Evolutionary conservation across 2,113 vertebrate species (phyloP).

Genomic region (Madoqua kirkii): DNA sequence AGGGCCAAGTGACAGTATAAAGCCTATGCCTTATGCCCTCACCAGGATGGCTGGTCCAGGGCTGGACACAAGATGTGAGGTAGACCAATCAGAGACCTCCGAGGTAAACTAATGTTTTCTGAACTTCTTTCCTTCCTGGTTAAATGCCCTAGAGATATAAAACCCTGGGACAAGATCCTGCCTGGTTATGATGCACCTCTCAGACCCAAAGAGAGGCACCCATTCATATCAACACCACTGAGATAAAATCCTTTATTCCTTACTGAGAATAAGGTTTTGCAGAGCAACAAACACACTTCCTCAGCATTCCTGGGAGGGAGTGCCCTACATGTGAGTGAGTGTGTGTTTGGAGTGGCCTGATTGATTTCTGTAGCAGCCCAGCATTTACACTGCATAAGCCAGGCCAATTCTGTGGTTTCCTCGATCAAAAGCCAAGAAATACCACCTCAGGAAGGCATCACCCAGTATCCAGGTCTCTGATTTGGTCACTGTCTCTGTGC

Average conservation of each 20-base stretch:
- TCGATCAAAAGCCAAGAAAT: neutral
- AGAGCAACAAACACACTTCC: neutral
- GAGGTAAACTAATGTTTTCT: neutral
- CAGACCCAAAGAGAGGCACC: neutral
- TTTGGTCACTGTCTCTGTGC: fast-evolving
- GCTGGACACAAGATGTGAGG: neutral
- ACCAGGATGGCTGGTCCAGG: neutral
- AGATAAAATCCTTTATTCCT: neutral
- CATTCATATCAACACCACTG: neutral
- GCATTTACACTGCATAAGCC: neutral
- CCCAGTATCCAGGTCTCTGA: slow-evolving; percentile 1
- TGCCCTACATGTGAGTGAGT: fast-evolving
- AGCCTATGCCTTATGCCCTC: neutral
- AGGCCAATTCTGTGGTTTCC: neutral
- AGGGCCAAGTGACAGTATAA: neutral
- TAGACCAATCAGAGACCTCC: neutral
- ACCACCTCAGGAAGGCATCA: slow-evolving; percentile 12
- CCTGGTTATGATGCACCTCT: neutral
- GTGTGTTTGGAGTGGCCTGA: neutral
- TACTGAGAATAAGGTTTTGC: neutral
- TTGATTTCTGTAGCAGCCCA: neutral
- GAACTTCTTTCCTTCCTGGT: neutral
- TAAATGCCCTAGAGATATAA: neutral
- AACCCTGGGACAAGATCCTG: neutral
- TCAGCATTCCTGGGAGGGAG: fast-evolving